Conservation (phyloP, 2,113 vertebrate species). For the Cygnus buccinator region DNA sequence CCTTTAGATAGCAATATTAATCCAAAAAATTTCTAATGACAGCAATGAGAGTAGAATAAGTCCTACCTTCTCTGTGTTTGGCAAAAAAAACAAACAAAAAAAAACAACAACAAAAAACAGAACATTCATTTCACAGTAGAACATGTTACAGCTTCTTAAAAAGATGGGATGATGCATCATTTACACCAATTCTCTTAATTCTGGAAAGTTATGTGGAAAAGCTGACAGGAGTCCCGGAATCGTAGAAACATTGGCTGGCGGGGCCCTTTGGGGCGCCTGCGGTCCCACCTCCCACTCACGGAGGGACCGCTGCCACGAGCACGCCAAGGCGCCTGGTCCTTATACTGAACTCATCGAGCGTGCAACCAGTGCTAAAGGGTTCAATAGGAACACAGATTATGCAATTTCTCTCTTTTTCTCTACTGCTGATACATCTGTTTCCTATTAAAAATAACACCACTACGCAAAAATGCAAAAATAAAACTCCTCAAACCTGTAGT, state of each 20-base stretch:
- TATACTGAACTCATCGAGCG: background rate
- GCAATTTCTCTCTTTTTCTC: background rate
- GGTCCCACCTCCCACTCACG: background rate
- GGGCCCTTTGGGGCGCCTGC: background rate
- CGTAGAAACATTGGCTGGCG: background rate
- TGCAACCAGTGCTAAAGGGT: background rate
- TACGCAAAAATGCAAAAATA: constrained; percentile 3
- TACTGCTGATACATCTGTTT: constrained; percentile 18
- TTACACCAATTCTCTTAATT: background rate
- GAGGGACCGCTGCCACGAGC: background rate
- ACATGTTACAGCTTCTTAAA: background rate
- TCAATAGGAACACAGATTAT: constrained; percentile 10
- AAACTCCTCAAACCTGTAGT: background rate
- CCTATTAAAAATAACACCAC: constrained; percentile 22
- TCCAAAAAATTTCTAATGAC: background rate
- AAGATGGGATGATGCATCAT: background rate
- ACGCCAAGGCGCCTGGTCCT: background rate
- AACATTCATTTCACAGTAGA: background rate
- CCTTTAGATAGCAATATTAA: background rate
- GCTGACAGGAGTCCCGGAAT: background rate
- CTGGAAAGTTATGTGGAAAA: background rate
- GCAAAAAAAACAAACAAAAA: background rate
- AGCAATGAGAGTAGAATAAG: background rate
- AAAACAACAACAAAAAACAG: background rate
- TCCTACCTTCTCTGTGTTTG: background rate